Evolutionary conservation across 2,888 invertebrate species (phyloP).

Genomic region (Tinea pellionella): DNA sequence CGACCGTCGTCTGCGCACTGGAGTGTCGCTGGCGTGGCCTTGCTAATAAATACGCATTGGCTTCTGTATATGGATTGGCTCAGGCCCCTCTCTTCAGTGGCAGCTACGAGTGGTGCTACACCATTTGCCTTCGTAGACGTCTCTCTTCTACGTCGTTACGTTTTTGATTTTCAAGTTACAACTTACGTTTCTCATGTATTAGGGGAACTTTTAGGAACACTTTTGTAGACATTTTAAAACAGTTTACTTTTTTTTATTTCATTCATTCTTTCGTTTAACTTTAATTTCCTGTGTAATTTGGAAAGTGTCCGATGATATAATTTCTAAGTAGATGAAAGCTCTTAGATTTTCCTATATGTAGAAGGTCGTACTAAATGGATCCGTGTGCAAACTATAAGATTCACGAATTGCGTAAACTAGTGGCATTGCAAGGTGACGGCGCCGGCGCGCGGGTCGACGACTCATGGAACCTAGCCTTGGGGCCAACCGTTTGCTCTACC

Average conservation of each 20-base stretch:
- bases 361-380: slow-evolving; percentile 25
- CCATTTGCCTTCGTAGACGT: not conserved
- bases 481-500: slow-evolving; percentile 37
- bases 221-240: no score
- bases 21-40: slow-evolving; percentile 61
- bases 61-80: slow-evolving; percentile 42
- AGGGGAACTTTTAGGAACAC: no score
- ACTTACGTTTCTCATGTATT: no score
- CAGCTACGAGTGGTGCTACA: not conserved
- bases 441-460: slow-evolving; percentile 67
- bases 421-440: slow-evolving; percentile 60
- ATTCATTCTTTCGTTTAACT: no score
- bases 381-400: slow-evolving; percentile 65
- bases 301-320: no score
- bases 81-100: slow-evolving; percentile 26
- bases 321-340: no score
- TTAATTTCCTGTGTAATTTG: no score
- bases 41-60: slow-evolving; percentile 64
- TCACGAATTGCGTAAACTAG: slow-evolving; percentile 63
- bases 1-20: slow-evolving; percentile 62
- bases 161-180: not conserved
- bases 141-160: not conserved
- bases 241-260: no score
- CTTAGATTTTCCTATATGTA: not conserved
- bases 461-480: slow-evolving; percentile 53